Conservation (phyloP, 2,888 invertebrate genomes). For the Dasypogon diadema region DNA sequence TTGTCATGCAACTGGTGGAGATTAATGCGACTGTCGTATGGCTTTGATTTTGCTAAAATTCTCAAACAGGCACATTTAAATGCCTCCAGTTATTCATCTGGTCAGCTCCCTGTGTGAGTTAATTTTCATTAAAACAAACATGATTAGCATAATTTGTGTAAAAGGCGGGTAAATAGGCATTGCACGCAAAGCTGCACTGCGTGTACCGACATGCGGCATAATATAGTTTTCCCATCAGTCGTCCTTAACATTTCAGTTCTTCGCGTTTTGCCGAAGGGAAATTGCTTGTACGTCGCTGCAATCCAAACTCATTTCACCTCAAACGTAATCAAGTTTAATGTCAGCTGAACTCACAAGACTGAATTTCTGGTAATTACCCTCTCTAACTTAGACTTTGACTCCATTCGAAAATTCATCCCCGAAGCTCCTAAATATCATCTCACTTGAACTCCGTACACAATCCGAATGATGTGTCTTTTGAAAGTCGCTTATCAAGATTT, state of each 20-base stretch:
- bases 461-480: neutral
- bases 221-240: too few relatives aligned
- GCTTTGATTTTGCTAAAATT: neutral
- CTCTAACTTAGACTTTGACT: too few relatives aligned
- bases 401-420: neutral
- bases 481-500: neutral
- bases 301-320: neutral
- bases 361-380: too few relatives aligned
- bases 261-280: too few relatives aligned
- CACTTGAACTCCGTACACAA: neutral
- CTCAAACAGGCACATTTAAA: neutral
- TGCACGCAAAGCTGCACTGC: too few relatives aligned
- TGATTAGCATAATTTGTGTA: neutral
- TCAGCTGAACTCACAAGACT: too few relatives aligned
- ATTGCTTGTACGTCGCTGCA: too few relatives aligned
- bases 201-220: too few relatives aligned
- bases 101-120: too few relatives aligned
- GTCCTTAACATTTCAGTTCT: too few relatives aligned
- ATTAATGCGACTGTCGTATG: neutral
- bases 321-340: neutral
- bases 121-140: neutral
- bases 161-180: neutral
- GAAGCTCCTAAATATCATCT: neutral
- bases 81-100: neutral
- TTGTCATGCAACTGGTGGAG: conserved; percentile 6